Base-by-base conservation (phyloP, 2,113 vertebrate genomes). In the Narcine bancroftii region DNA sequence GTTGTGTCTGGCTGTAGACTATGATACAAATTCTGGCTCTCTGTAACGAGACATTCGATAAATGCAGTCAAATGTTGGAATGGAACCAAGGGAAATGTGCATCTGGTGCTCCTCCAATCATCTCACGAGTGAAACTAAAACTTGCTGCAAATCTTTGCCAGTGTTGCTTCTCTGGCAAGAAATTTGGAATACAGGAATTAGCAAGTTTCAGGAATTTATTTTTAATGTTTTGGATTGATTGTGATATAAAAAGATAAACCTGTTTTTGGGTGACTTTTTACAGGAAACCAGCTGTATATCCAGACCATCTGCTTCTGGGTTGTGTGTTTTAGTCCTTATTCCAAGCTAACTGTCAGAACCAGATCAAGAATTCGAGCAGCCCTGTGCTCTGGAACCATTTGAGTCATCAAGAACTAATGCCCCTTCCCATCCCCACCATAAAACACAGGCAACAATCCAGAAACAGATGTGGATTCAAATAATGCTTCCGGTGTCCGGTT, bases 181-280 rank as follows among this genome's bases (percentile, higher is more conserved):
- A 36, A 87, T 17, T n/a, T n/a, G n/a, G 81, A 87, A 75, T 75
- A 17, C 36, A 39, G 13, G 39, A n/a, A 75, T 60, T 87, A 87
- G 19, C 36, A 36, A 60, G 50, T 36, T 36, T 13, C 15, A 11
- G 79, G 11, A 53, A 83, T 19, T 87, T n/a, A 85, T 85, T 60
- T 85, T 85, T 60, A 87, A 87, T 56, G n/a, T 63, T 33, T 60
- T 60, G 56, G 33, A 36, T 36, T 60, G n/a, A 60, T 87, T 1
- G 36, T 87, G 81, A 87, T 87, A 50, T 56, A 63, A n/a, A 60
- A 87, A 36, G 81, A 60, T 60, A 63, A 87, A n/a, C n/a, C 53
- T 87, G 53, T 63, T 87, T 87, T 1, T n/a, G 53, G 36, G 33
- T 42, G 29, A 7, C 36, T 87, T 60, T 60, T 60, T 60, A 87